Conservation (phyloP, 2,797 vertebrate species). For the Pangasius djambal region DNA sequence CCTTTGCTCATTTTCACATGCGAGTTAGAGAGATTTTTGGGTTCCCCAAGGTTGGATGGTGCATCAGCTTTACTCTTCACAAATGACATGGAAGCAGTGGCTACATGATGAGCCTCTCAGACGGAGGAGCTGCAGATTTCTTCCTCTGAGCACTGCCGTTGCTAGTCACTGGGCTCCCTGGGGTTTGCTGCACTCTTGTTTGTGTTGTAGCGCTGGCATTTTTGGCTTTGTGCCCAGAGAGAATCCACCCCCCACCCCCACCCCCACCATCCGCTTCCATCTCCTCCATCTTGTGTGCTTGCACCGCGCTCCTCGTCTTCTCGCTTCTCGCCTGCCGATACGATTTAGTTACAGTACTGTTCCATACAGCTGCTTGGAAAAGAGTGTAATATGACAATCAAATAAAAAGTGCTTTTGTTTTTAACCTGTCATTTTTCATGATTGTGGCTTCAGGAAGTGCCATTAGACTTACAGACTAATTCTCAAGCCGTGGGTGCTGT, state of each 20-base stretch:
- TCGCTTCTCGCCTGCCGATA: not conserved
- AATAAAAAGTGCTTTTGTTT: not conserved
- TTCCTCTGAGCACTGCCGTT: conserved; percentile 58
- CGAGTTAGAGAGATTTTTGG: not conserved
- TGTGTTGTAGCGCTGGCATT: conserved; percentile 77
- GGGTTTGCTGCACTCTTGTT: conserved; percentile 70
- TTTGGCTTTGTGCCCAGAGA: conserved; percentile 76
- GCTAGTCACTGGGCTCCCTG: conserved; percentile 65
- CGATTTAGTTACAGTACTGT: not conserved
- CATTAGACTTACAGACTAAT: not conserved
- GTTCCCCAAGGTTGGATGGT: conserved; percentile 14
- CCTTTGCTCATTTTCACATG: not conserved
- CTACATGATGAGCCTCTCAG: conserved; percentile 37
- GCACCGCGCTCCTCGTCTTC: not conserved
- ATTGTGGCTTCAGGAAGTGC: not conserved
- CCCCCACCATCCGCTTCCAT: conserved; percentile 42
- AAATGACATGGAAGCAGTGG: conserved; percentile 14
- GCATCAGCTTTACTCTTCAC: not conserved
- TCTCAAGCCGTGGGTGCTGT: not conserved
- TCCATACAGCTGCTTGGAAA: not conserved
- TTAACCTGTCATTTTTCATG: not conserved
- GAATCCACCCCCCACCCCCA: conserved; percentile 63
- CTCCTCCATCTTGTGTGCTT: conserved; percentile 18
- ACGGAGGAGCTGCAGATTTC: conserved; percentile 42
- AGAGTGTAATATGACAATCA: too few species aligned